Conservation (phyloP, 2,797 vertebrate species). For the Gastrophryne carolinensis region DNA sequence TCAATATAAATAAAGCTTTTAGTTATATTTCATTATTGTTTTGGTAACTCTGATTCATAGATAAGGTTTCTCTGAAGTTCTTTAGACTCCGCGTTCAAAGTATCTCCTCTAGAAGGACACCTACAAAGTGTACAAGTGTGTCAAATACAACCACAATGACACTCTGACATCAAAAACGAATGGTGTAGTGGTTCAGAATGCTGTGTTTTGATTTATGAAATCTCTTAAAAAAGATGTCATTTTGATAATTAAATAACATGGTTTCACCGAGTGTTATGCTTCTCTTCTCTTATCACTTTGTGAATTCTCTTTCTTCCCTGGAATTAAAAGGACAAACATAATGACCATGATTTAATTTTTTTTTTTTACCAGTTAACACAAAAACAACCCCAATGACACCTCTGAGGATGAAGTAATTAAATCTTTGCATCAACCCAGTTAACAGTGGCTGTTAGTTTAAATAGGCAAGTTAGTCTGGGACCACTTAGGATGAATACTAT, state of each 20-base stretch:
- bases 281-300: constrained; percentile 3
- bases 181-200: constrained; percentile 9
- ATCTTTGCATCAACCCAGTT: constrained; percentile 53
- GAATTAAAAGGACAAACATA: constrained; percentile 45
- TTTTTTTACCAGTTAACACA: constrained; percentile 45
- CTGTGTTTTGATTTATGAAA: constrained; percentile 8
- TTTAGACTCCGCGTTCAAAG: constrained; percentile 21
- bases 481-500: constrained; percentile 50
- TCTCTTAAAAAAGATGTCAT: constrained; percentile 23
- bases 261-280: constrained; percentile 6
- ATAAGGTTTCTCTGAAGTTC: constrained; percentile 9
- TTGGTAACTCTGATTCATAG: constrained; percentile 12
- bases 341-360: constrained; percentile 42
- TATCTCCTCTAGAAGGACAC: constrained; percentile 6
- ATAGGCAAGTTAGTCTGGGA: constrained; percentile 49
- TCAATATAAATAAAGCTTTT: too few relatives aligned
- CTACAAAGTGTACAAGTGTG: constrained; percentile 2
- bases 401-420: constrained; percentile 53
- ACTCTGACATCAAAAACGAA: constrained; percentile 19
- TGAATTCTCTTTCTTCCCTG: constrained; percentile 29
- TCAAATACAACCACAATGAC: constrained; percentile 29
- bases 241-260: constrained; percentile 20
- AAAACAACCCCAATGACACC: constrained; percentile 51
- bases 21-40: background rate
- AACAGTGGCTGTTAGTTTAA: constrained; percentile 53